phyloP scores from a whole-genome alignment of 2,797 vertebrate genomes.

The Squalus acanthias region DNA sequence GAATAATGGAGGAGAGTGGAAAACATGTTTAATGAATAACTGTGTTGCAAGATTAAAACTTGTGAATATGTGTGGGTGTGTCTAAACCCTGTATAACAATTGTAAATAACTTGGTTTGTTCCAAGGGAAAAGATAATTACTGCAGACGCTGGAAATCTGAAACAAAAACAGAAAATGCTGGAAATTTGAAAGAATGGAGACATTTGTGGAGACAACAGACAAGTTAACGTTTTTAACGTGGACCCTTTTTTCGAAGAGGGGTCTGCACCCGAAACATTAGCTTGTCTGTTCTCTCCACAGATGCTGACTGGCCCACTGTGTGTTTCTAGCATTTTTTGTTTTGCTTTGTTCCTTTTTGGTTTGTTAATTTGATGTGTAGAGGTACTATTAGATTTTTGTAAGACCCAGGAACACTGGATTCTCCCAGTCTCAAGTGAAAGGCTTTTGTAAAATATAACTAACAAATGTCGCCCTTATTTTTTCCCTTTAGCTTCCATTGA shows the following conservation, averaged over 20 bases:
- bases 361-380: not conserved
- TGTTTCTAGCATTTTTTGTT: not conserved
- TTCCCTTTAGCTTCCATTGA: slow-evolving; percentile 62
- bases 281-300: not conserved
- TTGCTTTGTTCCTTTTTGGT: not conserved
- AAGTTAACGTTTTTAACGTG: not conserved
- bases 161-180: not conserved
- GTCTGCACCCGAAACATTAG: not conserved
- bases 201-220: not conserved
- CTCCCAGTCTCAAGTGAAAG: slow-evolving; percentile 7
- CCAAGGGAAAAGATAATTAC: not conserved
- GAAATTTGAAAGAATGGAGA: no score
- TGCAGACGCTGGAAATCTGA: not conserved
- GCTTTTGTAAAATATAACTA: not conserved
- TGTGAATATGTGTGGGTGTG: not conserved
- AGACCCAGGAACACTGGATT: not conserved
- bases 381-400: not conserved
- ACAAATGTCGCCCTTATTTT: not conserved
- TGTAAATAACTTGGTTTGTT: not conserved
- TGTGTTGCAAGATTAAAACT: not conserved
- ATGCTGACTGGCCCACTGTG: not conserved
- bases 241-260: not conserved
- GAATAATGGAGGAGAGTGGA: not conserved
- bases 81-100: not conserved
- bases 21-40: not conserved